Conservation (phyloP, 2,888 invertebrate species). For the Onchidella celtica region DNA sequence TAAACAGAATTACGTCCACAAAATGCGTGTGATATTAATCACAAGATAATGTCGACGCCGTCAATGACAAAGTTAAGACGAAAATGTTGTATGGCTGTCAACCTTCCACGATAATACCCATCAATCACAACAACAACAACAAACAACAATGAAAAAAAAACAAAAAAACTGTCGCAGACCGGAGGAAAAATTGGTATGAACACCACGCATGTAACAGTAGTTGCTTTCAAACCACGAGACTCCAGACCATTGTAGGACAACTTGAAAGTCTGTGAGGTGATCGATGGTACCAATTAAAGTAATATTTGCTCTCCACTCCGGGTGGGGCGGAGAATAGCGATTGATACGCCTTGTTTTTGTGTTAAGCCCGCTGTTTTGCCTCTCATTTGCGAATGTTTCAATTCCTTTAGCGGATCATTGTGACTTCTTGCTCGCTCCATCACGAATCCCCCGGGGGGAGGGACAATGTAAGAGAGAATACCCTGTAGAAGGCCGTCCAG, state of each 20-base stretch:
- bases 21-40: no score
- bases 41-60: no score
- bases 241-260: no score
- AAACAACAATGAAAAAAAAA: background rate
- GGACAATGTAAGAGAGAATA: conserved; percentile 25
- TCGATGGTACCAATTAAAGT: conserved; percentile 25
- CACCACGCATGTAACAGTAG: background rate
- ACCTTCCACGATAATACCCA: background rate
- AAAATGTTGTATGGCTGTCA: background rate
- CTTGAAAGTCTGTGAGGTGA: conserved; percentile 1
- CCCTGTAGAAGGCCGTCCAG: background rate
- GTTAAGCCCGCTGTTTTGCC: conserved; percentile 28
- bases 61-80: no score
- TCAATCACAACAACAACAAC: background rate
- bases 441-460: background rate
- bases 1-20: no score
- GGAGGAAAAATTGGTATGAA: background rate
- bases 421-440: conserved; percentile 18
- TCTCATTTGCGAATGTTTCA: conserved; percentile 15
- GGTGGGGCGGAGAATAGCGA: background rate
- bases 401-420: conserved; percentile 20
- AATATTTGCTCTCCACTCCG: conserved; percentile 18
- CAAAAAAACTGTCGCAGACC: background rate
- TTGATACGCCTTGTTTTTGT: conserved; percentile 31
- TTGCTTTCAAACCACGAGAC: no score